Evolutionary conservation across 2,888 invertebrate genomes (phyloP), one percentile per base, ranked within the genome.

Genomic region (Lochmaea crataegi): DNA sequence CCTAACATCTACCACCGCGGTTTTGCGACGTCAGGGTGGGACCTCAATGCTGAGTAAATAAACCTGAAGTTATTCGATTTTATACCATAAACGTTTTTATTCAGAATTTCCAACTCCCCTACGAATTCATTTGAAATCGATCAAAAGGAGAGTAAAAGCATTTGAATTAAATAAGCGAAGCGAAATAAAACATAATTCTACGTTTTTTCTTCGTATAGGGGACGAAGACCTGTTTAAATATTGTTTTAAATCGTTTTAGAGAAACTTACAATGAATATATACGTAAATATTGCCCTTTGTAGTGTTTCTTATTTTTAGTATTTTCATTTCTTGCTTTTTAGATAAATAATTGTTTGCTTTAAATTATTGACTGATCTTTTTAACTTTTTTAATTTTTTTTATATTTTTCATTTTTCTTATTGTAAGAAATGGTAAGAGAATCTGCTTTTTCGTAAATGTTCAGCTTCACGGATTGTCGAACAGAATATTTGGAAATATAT

Each of bases 21-120:
- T 22, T 26, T n/a, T 32, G 60, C 64, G 75, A 76, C 69, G 73
- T 73, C 68, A 76, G 78, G 75, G 77, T 69, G 77, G 72, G 72
- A 77, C 79, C 77, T 83, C 83, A 84, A 83, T 82, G 80, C 78
- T 79, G 81, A 81, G 85, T 85, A 85, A 85, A 85, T 84, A 85
- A 84, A 85, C 85, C 84, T 81, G 84, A 85, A 85, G 85, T 85
- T 85, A 85, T 85, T 85, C 84, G 85, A 85, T 85, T 85, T 85
- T 82, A 82, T 84, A 83, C 82, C 80, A 80, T 84, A 84, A 85
- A 84, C 83, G 84, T 81, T 82, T 82, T 84, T 82, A 83, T 83
- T 82, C 80, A 79, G 78, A 80, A 81, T 76, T 79, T 77, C 71
- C 70, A 69, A 67, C 74, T 78, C 79, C 82, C 81, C 80, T 63